Conservation (phyloP, 2,888 invertebrate species). For the Oligia strigilis region DNA sequence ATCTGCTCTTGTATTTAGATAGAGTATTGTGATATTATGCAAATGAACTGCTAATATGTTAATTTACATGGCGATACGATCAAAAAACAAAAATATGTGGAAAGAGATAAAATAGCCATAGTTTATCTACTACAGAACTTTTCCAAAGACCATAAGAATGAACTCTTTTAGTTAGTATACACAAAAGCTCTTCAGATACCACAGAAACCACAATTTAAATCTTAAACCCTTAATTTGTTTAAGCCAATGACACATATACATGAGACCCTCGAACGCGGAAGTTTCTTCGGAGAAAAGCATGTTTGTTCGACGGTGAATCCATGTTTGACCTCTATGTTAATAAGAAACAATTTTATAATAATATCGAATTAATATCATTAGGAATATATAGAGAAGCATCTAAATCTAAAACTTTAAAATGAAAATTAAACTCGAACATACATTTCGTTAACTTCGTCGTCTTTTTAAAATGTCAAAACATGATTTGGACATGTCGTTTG, state of each 20-base stretch:
- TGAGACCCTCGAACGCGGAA: neutral
- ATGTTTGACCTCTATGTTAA: neutral
- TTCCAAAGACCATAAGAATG: too few relatives aligned
- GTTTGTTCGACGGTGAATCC: neutral
- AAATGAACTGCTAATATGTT: slow-evolving; percentile 29
- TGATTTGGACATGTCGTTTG: slow-evolving; percentile 37
- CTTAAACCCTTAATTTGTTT: neutral
- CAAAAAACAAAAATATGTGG: neutral
- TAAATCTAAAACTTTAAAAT: slow-evolving; percentile 6
- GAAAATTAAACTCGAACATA: neutral
- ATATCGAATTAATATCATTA: neutral
- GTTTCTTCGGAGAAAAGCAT: neutral
- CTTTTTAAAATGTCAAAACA: slow-evolving; percentile 49
- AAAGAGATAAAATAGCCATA: neutral
- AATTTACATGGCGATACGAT: neutral
- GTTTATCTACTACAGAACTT: neutral
- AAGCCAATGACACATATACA: neutral
- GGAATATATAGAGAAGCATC: neutral
- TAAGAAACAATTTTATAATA: neutral
- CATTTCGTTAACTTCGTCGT: slow-evolving; percentile 15
- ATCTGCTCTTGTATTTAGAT: slow-evolving; percentile 42
- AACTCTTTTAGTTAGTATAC: neutral
- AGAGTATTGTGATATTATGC: slow-evolving; percentile 34
- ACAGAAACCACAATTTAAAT: neutral
- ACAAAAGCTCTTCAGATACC: neutral